Percentiles rank a stretch among this genome's conserved stretches.
Conservation (phyloP, 1,140 invertebrate genomes). For the Phenacoccus solenopsis region DNA sequence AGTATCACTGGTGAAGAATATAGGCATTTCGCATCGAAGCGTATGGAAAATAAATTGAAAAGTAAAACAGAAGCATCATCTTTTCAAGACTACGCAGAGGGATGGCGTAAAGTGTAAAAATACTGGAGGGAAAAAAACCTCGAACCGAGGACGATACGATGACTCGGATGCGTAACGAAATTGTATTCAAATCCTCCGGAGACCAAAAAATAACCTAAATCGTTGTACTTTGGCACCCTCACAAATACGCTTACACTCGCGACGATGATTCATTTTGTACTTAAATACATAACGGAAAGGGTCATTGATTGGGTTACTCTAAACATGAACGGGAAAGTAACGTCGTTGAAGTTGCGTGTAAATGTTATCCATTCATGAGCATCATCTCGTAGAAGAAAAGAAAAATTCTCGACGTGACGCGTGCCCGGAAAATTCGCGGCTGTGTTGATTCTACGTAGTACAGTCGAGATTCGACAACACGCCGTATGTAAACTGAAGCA, state of each 20-base stretch:
- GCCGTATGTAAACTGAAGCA: background rate
- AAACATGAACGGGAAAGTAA: too few relatives aligned
- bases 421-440: background rate
- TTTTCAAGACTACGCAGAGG: background rate
- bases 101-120: background rate
- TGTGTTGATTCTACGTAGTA: background rate
- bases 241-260: background rate
- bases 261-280: background rate
- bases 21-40: background rate
- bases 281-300: background rate
- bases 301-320: background rate
- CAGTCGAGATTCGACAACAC: background rate
- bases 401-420: background rate
- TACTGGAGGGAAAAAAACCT: too few relatives aligned
- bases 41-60: background rate
- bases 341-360: background rate
- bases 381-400: background rate
- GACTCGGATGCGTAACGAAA: background rate
- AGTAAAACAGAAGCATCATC: background rate
- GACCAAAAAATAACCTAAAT: slow-evolving; percentile 2
- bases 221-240: background rate
- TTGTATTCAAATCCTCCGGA: background rate
- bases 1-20: too few relatives aligned
- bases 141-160: too few relatives aligned
- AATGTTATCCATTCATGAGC: background rate